Conservation (phyloP, 2,888 invertebrate genomes). For the Diadegma fenestrale region DNA sequence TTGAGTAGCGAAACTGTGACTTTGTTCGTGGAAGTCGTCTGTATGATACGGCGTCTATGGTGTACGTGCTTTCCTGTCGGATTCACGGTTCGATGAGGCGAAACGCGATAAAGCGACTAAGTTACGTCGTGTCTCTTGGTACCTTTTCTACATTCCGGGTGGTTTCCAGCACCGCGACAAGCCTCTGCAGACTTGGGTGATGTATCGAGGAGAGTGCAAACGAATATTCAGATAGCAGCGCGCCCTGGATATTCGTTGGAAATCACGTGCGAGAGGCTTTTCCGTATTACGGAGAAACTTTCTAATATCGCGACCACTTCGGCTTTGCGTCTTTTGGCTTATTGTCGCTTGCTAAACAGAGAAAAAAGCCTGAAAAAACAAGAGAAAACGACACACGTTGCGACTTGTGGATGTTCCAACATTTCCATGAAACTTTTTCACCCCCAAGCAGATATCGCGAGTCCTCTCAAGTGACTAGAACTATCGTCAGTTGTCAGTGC, state of each 20-base stretch:
- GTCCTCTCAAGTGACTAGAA: background rate
- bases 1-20: slow-evolving; percentile 47
- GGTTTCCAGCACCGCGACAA: background rate
- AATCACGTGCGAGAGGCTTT: slow-evolving; percentile 41
- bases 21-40: slow-evolving; percentile 34
- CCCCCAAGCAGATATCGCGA: background rate
- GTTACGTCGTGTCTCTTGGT: slow-evolving; percentile 60
- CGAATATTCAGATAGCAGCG: slow-evolving; percentile 52
- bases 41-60: slow-evolving; percentile 33
- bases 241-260: slow-evolving; percentile 36
- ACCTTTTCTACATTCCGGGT: slow-evolving; percentile 16
- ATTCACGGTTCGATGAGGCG: slow-evolving; percentile 74
- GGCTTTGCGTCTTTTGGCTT: background rate
- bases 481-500: background rate
- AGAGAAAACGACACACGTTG: background rate
- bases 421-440: background rate
- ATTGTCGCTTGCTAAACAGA: background rate
- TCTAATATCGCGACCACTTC: background rate
- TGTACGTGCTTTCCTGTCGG: slow-evolving; percentile 69
- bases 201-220: slow-evolving; percentile 43
- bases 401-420: background rate
- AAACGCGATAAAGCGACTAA: slow-evolving; percentile 73
- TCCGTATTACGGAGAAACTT: slow-evolving; percentile 11
- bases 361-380: background rate
- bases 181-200: slow-evolving; percentile 39